A percentile compares a stretch with the other conserved stretches of the same genome.
phyloP scores from a whole-genome alignment of 2,113 vertebrate species.

The Lasiurus borealis region DNA sequence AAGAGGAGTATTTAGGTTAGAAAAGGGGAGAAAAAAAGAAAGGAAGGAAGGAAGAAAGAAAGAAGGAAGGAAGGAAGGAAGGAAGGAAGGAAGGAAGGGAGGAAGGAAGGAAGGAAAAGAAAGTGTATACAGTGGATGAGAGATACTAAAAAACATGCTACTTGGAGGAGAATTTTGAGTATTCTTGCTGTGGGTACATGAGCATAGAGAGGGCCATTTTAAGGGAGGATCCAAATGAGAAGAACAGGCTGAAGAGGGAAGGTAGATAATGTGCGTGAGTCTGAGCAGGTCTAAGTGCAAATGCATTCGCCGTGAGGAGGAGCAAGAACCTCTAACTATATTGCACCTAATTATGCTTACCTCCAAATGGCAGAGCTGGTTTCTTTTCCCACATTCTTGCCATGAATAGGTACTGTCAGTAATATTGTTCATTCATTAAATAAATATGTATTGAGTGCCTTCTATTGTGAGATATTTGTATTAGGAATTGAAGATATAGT shows the following conservation, averaged over 20 bases:
- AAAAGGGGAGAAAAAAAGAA: not conserved
- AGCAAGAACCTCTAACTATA: not conserved
- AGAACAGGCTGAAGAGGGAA: not conserved
- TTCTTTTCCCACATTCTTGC: not conserved
- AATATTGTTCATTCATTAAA: not conserved
- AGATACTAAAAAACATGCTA: not conserved
- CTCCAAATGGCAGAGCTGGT: not conserved
- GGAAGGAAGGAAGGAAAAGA: too few relatives aligned
- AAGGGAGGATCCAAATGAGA: not conserved
- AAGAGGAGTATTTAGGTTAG: not conserved
- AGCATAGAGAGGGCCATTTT: not conserved
- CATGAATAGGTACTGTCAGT: not conserved
- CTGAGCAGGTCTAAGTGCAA: not conserved
- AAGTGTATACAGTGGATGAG: not conserved
- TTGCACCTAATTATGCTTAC: not conserved
- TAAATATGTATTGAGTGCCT: conserved; percentile 3
- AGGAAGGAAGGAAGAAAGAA: not conserved
- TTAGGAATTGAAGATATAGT: not conserved
- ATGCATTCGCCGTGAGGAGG: not conserved
- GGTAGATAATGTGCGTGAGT: not conserved
- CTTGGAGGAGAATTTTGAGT: not conserved
- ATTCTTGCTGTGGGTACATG: not conserved
- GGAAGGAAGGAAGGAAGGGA: too few relatives aligned
- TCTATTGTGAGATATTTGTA: not conserved
- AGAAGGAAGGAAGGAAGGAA: not conserved